Evolutionary conservation across 2,797 vertebrate species (phyloP), one percentile per base, ranked within the genome.

Genomic region (Lepus oiostolus): DNA sequence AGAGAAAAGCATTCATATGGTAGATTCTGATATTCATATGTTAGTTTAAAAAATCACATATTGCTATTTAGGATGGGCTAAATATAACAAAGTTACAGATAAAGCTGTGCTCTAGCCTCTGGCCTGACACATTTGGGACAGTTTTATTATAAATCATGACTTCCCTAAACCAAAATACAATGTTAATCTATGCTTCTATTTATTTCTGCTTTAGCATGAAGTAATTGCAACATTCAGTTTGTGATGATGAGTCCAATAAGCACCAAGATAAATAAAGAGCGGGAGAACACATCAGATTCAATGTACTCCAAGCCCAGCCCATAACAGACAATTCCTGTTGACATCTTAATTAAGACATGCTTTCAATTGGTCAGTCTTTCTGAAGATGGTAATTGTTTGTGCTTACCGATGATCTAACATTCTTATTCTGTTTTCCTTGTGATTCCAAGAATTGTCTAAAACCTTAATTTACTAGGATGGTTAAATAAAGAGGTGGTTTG

Each of bases 81-180:
- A 77, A 72, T 28, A 32, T 42, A 83, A 92, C 63, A 9, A 67
- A 83, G 63, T 91, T 58, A 54, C 7, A 74, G 42, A 52, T 14
- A 21, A 81, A 60, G 10, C 17, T 88, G n/a, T 88, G 4, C 54
- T 65, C 58, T 75, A 5, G 75, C 58, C 24, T 77, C 11, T 28
- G 85, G 70, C 35, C 30, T 79, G 83, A 93, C 3, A 26, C 38
- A 82, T 85, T 70, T 90, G 74, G 50, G 85, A 42, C 68, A 52
- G 65, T 85, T 95, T 79, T 60, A 74, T 79, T 84, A n/a, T 88
- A 83, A 92, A 68, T 75, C 3, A 60, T 35, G 21, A 74, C 35
- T 67, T 88, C 63, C 75, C 60, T 38, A 35, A 84, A 65, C 17
- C 88, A 65, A 47, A 42, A 4, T 30, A 22, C 21, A 91, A 75